These are phyloP conservation scores for Drosophila albomicans DNA, from an alignment of 1,140 invertebrate species.

Conservation along the genomic window DNA sequence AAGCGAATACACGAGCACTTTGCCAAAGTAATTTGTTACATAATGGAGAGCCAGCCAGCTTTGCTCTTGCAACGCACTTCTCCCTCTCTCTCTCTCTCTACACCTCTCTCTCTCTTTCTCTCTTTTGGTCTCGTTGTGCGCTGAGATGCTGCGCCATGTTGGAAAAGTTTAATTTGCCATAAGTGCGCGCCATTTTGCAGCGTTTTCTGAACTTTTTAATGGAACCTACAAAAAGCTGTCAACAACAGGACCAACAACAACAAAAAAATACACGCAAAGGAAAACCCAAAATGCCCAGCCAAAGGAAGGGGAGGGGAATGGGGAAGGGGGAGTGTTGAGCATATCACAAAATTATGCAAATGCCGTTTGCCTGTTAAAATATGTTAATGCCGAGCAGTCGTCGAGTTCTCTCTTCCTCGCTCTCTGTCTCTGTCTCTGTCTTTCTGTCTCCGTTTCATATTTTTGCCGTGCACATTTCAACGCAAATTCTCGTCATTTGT, in stretches of 20 bases:
- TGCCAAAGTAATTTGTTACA: slow-evolving; percentile 83
- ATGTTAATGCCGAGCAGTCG: slow-evolving; percentile 61
- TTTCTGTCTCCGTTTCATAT: too few relatives aligned
- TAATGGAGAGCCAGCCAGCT: slow-evolving; percentile 63
- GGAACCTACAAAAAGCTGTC: slow-evolving; percentile 55
- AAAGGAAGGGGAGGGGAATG: neutral
- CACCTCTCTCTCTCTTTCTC: neutral
- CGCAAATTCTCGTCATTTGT: slow-evolving; percentile 30
- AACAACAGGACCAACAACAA: slow-evolving; percentile 15
- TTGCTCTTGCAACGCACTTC: slow-evolving; percentile 7
- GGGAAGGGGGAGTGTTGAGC: neutral
- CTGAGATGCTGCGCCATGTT: slow-evolving; percentile 49
- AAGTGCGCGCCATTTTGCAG: slow-evolving; percentile 68
- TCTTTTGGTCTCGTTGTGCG: neutral
- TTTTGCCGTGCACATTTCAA: slow-evolving; percentile 21
- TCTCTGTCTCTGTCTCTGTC: neutral
- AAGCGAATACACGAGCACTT: slow-evolving; percentile 85
- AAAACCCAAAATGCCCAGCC: slow-evolving; percentile 39
- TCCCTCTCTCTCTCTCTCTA: neutral
- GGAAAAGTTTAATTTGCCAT: slow-evolving; percentile 83
- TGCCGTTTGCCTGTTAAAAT: slow-evolving; percentile 75
- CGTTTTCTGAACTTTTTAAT: slow-evolving; percentile 65
- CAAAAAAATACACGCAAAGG: slow-evolving; percentile 4
- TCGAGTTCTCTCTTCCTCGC: neutral
- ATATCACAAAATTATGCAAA: slow-evolving; percentile 69